Conservation (phyloP, 1,140 invertebrate genomes). For the Theocolax elegans region DNA sequence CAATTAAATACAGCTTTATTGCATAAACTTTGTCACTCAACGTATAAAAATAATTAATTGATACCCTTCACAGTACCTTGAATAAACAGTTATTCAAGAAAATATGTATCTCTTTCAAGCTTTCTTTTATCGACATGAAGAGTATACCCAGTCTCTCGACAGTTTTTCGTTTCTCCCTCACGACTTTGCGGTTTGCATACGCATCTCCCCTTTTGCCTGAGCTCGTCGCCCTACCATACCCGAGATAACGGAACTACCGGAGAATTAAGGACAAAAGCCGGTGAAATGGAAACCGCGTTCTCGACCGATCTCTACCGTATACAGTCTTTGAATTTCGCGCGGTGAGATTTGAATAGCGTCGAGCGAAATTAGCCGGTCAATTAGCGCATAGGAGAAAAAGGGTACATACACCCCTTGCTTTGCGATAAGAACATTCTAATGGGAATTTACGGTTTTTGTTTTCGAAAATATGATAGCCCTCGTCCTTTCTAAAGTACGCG, state of each 20-base stretch:
- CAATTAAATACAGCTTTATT: too few relatives aligned
- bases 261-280: slow-evolving; percentile 60
- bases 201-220: neutral
- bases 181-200: slow-evolving; percentile 25
- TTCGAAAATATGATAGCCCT: slow-evolving; percentile 15
- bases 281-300: slow-evolving; percentile 49
- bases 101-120: too few relatives aligned
- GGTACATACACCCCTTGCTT: too few relatives aligned
- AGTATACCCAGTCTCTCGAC: too few relatives aligned
- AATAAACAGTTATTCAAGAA: too few relatives aligned
- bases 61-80: too few relatives aligned
- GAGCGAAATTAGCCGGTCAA: slow-evolving; percentile 31
- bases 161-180: too few relatives aligned
- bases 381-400: slow-evolving; percentile 31
- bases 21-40: too few relatives aligned
- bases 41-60: too few relatives aligned
- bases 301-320: neutral
- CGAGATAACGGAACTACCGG: slow-evolving; percentile 60
- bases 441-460: slow-evolving; percentile 30
- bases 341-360: neutral
- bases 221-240: slow-evolving; percentile 40
- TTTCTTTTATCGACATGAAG: too few relatives aligned
- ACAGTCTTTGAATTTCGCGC: slow-evolving; percentile 22
- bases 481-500: too few relatives aligned
- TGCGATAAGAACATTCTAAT: slow-evolving; percentile 25